phyloP scores from a whole-genome alignment of 2,888 invertebrate species.

The Acronicta alni region DNA sequence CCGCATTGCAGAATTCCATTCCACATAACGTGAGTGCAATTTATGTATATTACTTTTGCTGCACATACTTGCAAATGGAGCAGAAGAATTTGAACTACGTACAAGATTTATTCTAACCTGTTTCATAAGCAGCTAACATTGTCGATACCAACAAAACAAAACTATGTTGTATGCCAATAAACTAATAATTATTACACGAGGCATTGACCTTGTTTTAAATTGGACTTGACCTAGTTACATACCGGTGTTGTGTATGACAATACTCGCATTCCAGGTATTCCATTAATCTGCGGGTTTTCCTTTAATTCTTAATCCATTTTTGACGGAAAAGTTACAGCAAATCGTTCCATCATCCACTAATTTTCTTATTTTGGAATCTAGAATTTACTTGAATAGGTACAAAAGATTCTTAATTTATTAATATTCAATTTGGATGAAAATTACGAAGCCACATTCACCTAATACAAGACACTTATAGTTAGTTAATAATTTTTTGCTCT shows the following conservation, averaged over 20 bases:
- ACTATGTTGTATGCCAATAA: constrained; percentile 3
- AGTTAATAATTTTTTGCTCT: not conserved
- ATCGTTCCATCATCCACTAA: too few species aligned
- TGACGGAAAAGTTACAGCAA: too few species aligned
- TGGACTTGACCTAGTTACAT: constrained; percentile 45
- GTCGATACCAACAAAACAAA: not conserved
- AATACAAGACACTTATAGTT: too few species aligned
- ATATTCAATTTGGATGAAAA: not conserved
- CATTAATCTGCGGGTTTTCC: not conserved
- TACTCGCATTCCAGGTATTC: constrained; percentile 21
- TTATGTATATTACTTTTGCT: constrained; percentile 47
- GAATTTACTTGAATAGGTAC: not conserved
- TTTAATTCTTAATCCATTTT: not conserved
- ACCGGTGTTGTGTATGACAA: constrained; percentile 12
- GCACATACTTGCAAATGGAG: constrained; percentile 44
- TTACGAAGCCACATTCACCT: not conserved
- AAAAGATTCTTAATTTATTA: too few species aligned
- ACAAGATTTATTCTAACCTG: constrained; percentile 25
- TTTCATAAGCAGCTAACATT: constrained; percentile 14
- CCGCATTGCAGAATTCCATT: constrained; percentile 84
- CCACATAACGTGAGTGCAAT: constrained; percentile 82
- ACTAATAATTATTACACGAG: not conserved
- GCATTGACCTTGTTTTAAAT: constrained; percentile 29
- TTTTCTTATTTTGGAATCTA: too few species aligned
- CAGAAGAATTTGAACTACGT: constrained; percentile 39